These are phyloP conservation scores for Deroplatys truncata DNA, from an alignment of 2,888 invertebrate species.

Conservation along the genomic window DNA sequence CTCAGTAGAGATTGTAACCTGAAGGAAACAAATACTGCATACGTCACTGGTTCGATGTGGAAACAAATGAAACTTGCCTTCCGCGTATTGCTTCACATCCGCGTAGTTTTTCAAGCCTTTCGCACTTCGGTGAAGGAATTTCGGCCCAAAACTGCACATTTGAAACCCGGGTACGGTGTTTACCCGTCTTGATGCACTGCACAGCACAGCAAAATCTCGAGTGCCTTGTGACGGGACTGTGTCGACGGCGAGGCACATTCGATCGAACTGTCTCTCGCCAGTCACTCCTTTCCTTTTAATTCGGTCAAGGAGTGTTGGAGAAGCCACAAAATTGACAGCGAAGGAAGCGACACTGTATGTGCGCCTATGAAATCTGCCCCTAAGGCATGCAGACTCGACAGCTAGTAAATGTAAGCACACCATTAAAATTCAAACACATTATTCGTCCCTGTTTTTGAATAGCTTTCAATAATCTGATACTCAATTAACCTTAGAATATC, in stretches of 20 bases:
- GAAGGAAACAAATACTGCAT: not conserved
- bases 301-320: not conserved
- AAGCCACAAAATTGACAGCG: constrained; percentile 6
- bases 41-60: not conserved
- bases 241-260: not conserved
- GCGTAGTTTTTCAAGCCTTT: not conserved
- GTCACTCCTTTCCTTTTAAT: not conserved
- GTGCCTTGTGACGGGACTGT: not conserved
- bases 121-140: not conserved
- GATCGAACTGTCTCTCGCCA: not conserved
- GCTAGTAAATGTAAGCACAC: not conserved
- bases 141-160: not conserved
- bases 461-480: too few relatives aligned
- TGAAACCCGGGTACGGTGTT: not conserved
- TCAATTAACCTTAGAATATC: too few relatives aligned
- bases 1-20: not conserved
- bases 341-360: not conserved
- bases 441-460: not conserved
- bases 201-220: not conserved
- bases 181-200: not conserved
- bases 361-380: too few relatives aligned
- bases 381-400: not conserved
- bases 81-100: not conserved
- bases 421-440: not conserved
- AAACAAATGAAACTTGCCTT: not conserved